Conservation (phyloP, 2,113 vertebrate genomes). For the Megalops atlanticus region DNA sequence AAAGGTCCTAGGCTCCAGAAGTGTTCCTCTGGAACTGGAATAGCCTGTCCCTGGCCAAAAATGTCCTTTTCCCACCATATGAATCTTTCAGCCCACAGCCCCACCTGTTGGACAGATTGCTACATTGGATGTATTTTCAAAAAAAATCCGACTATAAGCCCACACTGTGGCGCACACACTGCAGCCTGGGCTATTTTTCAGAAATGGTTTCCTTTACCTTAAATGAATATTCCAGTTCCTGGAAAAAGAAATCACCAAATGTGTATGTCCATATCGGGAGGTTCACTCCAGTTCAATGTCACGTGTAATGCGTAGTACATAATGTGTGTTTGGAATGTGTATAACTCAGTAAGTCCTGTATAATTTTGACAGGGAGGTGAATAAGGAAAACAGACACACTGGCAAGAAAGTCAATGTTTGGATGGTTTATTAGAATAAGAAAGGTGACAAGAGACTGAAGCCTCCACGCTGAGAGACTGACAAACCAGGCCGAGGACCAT, state of each 20-base stretch:
- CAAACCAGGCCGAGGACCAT: constrained; percentile 56
- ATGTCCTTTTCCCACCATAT: background rate
- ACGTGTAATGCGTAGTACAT: too few relatives aligned
- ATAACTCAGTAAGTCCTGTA: too few relatives aligned
- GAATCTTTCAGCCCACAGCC: constrained; percentile 14
- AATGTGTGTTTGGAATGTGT: background rate
- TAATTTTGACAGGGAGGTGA: background rate
- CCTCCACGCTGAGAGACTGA: constrained; percentile 71
- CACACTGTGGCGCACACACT: background rate
- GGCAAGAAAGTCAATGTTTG: constrained; percentile 47
- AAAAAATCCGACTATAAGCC: background rate
- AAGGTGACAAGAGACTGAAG: constrained; percentile 71
- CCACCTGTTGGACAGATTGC: constrained; percentile 16
- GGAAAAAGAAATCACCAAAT: background rate
- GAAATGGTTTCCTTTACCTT: background rate
- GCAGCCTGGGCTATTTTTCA: background rate
- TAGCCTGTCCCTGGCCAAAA: background rate
- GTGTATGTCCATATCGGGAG: background rate
- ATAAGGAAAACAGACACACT: constrained; percentile 23
- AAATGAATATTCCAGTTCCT: background rate
- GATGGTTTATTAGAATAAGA: constrained; percentile 77
- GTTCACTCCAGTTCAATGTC: too few relatives aligned
- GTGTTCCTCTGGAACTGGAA: background rate
- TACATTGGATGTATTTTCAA: background rate
- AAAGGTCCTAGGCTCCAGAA: background rate